A percentile compares a stretch with the other conserved stretches of the same genome.
These are phyloP conservation scores for Trididemnum clinides DNA, from an alignment of 23 tunicate species.

Conservation along the genomic window DNA sequence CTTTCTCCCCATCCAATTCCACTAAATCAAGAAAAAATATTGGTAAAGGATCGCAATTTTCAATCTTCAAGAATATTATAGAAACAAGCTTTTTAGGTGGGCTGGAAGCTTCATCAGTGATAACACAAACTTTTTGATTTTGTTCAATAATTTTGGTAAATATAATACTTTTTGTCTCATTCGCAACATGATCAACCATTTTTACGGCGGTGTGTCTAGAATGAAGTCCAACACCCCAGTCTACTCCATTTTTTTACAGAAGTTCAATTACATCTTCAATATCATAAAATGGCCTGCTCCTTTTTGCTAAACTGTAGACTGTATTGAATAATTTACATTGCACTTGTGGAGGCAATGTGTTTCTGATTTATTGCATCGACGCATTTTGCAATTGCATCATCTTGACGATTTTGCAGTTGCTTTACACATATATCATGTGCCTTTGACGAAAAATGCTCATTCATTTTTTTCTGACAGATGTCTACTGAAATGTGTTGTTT, in stretches of 20 bases:
- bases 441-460: conserved; percentile 8
- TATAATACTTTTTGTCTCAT: conserved; percentile 12
- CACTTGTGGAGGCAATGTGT: conserved; percentile 28
- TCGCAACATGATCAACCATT: conserved; percentile 56
- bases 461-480: conserved; percentile 45
- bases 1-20: conserved; percentile 27
- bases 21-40: conserved; percentile 42
- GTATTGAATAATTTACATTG: too few species aligned
- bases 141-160: conserved; percentile 50
- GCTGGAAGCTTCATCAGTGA: conserved; percentile 52
- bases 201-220: conserved; percentile 37
- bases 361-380: background rate
- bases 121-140: conserved; percentile 48
- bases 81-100: conserved; percentile 32
- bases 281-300: too few species aligned
- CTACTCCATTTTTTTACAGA: conserved; percentile 50
- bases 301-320: too few species aligned
- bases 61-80: conserved; percentile 38
- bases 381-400: conserved; percentile 1
- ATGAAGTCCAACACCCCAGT: conserved; percentile 46
- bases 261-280: too few species aligned
- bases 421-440: conserved; percentile 24
- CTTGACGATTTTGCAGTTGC: conserved; percentile 10
- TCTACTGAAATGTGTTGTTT: background rate
- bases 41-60: conserved; percentile 42